Evolutionary conservation across 2,888 invertebrate genomes (phyloP).

Genomic region (Bimastos eiseni): DNA sequence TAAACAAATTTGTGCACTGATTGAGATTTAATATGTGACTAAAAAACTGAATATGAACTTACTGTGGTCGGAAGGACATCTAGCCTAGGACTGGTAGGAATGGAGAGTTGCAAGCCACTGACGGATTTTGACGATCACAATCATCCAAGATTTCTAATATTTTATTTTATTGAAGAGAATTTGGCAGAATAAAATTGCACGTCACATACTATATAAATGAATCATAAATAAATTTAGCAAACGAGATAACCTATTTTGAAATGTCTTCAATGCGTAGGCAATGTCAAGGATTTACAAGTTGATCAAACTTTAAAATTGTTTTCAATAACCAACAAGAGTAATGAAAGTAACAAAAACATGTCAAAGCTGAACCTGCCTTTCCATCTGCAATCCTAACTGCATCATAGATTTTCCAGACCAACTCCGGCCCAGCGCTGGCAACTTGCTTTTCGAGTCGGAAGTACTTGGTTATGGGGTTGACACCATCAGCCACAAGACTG

Average conservation of each 20-base stretch:
- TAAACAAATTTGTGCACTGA: too few species aligned
- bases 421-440: slow-evolving; percentile 81
- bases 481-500: slow-evolving; percentile 55
- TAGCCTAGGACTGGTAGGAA: too few species aligned
- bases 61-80: neutral
- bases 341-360: neutral
- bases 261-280: neutral
- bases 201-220: neutral
- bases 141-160: neutral
- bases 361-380: slow-evolving; percentile 71
- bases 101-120: too few species aligned
- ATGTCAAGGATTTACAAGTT: neutral
- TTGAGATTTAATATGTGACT: neutral
- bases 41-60: neutral
- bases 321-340: neutral
- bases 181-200: neutral
- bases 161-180: neutral
- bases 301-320: neutral
- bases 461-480: slow-evolving; percentile 78
- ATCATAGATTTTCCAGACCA: slow-evolving; percentile 89
- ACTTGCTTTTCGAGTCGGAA: slow-evolving; percentile 83
- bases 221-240: neutral
- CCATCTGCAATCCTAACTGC: slow-evolving; percentile 84
- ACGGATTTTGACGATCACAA: neutral
- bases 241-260: neutral